Conservation (phyloP, 2,797 vertebrate species). For the Xenentodon cancila region DNA sequence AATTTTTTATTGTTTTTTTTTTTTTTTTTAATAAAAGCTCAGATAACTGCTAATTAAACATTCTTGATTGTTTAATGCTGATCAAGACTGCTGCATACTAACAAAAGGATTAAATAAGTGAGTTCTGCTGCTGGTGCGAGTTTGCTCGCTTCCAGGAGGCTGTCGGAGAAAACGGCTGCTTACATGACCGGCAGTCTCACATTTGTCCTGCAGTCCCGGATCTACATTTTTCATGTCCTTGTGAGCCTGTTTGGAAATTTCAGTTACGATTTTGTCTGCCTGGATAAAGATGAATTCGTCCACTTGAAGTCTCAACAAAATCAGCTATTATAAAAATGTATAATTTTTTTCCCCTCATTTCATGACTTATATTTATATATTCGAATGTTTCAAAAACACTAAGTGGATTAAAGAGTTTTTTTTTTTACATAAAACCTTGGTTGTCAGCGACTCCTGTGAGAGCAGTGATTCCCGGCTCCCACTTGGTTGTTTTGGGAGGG, state of each 20-base stretch:
- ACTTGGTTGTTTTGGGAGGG: background rate
- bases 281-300: too few relatives aligned
- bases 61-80: too few relatives aligned
- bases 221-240: constrained; percentile 1
- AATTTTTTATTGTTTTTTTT: too few relatives aligned
- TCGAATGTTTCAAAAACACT: constrained; percentile 20
- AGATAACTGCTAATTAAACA: too few relatives aligned
- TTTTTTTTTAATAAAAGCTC: too few relatives aligned
- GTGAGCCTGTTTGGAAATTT: too few relatives aligned
- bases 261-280: too few relatives aligned
- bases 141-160: constrained; percentile 19
- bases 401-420: constrained; percentile 49
- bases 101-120: too few relatives aligned
- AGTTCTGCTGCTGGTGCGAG: too few relatives aligned
- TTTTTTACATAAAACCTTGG: background rate
- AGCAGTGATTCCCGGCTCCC: too few relatives aligned
- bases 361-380: constrained; percentile 24
- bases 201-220: background rate
- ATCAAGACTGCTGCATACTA: too few relatives aligned
- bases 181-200: background rate
- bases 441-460: too few relatives aligned
- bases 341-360: constrained; percentile 8
- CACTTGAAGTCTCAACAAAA: background rate
- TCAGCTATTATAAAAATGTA: constrained; percentile 34
- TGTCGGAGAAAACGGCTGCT: background rate